Conservation (phyloP, 2,888 invertebrate genomes). For the Tethea ocularis region DNA sequence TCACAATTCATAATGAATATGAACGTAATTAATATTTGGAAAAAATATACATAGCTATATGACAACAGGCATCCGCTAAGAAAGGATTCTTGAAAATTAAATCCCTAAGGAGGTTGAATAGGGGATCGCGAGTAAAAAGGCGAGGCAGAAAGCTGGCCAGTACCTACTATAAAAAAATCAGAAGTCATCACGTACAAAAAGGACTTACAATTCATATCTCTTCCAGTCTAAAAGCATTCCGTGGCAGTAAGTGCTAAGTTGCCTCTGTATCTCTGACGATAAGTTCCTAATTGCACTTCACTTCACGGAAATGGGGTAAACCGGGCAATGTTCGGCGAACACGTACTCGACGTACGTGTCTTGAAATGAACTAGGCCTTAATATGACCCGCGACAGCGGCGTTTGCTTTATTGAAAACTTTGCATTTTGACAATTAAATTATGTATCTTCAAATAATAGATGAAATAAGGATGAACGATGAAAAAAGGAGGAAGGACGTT, state of each 20-base stretch:
- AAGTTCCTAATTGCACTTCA: slow-evolving; percentile 76
- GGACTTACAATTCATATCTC: slow-evolving; percentile 19
- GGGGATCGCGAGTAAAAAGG: too few species aligned
- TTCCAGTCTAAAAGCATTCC: slow-evolving; percentile 23
- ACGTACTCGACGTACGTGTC: slow-evolving; percentile 65
- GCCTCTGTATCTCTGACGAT: slow-evolving; percentile 59
- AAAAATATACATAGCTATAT: too few species aligned
- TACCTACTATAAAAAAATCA: neutral
- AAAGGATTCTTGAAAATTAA: too few species aligned
- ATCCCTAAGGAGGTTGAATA: too few species aligned
- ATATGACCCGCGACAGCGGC: slow-evolving; percentile 47
- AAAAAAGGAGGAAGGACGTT: too few species aligned
- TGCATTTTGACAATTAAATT: slow-evolving; percentile 37
- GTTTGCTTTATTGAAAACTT: slow-evolving; percentile 43
- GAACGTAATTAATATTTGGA: too few species aligned
- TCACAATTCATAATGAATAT: too few species aligned
- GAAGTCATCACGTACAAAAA: neutral
- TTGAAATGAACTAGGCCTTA: slow-evolving; percentile 60
- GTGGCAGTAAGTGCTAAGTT: slow-evolving; percentile 48
- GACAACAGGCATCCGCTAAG: too few species aligned
- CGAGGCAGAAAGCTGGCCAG: too few species aligned
- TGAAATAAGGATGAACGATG: too few species aligned
- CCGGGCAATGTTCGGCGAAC: slow-evolving; percentile 55
- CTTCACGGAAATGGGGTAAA: slow-evolving; percentile 65
- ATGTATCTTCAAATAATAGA: too few species aligned